phyloP scores from a whole-genome alignment of 1,140 invertebrate genomes.

The Melitaea cinxia region DNA sequence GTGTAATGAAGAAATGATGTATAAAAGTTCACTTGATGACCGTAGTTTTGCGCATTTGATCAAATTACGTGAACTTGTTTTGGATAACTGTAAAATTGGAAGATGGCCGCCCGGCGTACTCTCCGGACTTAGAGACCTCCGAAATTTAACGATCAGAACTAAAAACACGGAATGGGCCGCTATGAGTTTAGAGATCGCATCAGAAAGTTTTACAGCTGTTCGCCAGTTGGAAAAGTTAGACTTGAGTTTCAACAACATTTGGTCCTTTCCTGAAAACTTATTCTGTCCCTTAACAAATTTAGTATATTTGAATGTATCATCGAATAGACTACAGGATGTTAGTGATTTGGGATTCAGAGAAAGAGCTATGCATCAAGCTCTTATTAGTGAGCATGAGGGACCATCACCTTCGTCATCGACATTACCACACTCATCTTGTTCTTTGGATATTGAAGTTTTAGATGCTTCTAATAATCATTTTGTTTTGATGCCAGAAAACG shows the following conservation, averaged over 20 bases:
- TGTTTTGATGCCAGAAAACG: conserved; percentile 88
- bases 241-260: conserved; percentile 93
- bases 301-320: conserved; percentile 89
- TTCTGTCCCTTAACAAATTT: conserved; percentile 92
- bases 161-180: conserved; percentile 90
- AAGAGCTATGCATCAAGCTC: conserved; percentile 82
- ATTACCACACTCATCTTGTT: conserved; percentile 83
- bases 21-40: conserved; percentile 87
- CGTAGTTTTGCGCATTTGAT: conserved; percentile 90
- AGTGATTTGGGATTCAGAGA: conserved; percentile 89
- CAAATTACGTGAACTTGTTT: conserved; percentile 88
- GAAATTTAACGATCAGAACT: conserved; percentile 91
- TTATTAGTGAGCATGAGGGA: conserved; percentile 83
- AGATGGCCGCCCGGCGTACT: conserved; percentile 89
- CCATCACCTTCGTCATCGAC: conserved; percentile 64
- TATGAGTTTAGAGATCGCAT: conserved; percentile 89
- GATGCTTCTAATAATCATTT: conserved; percentile 94
- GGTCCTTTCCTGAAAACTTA: conserved; percentile 91
- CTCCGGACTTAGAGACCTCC: conserved; percentile 87
- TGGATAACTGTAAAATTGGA: conserved; percentile 93
- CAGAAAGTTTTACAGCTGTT: conserved; percentile 87
- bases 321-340: conserved; percentile 92
- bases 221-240: conserved; percentile 91
- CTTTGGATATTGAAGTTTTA: conserved; percentile 89
- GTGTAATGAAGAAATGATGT: conserved; percentile 89